Base-by-base conservation (phyloP, 2,797 vertebrate species). In the Darevskia mixta region DNA sequence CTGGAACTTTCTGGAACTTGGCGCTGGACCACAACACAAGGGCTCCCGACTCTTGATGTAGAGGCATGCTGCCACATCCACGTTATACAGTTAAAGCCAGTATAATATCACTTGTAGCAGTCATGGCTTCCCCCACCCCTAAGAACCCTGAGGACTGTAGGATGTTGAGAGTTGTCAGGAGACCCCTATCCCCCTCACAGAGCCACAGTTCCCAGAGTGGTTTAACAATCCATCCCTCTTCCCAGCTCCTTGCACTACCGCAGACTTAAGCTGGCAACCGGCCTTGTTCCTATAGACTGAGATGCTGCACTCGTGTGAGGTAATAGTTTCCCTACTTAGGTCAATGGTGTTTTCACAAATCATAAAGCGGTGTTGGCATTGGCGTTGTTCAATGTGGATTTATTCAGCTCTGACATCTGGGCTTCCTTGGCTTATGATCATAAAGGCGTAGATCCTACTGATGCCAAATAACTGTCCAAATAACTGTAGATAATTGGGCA, bases 391-490 rank as follows among this genome's bases (percentile, higher is more conserved):
- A 32, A 1, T 0, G 23, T n/a, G 45, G 15, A 73, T 45, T 86
- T n/a, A 3, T 1, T 25, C 55, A 82, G 38, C 77, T 86, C 86
- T 92, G 89, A 92, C 43, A 45, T 80, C 92, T 75, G 71, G 61
- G 75, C n/a, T 92, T 90, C 85, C 81, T 79, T 87, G 93, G 85
- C 61, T 85, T n/a, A 2, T 61, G 81, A 8, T 0, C 87, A 83
- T 43, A 87, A 75, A 87, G 76, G 32, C 20, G 1, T 6, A 88
- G 86, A n/a, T 29, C 87, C 88, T 1, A 0, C 38, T 82, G 69
- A 69, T 92, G 75, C 82, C 89, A 85, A 78, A 38, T 79, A 55
- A 15, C 49, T 55, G 49, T 55, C 49, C 49, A 15, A 55, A 55
- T 55, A 91, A 38, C 55, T 35, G 4, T 8, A 45, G 43, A 87